A percentile compares a stretch with the other conserved stretches of the same genome.
phyloP scores from a whole-genome alignment of 2,888 invertebrate genomes.

The Anthophora plumipes region DNA sequence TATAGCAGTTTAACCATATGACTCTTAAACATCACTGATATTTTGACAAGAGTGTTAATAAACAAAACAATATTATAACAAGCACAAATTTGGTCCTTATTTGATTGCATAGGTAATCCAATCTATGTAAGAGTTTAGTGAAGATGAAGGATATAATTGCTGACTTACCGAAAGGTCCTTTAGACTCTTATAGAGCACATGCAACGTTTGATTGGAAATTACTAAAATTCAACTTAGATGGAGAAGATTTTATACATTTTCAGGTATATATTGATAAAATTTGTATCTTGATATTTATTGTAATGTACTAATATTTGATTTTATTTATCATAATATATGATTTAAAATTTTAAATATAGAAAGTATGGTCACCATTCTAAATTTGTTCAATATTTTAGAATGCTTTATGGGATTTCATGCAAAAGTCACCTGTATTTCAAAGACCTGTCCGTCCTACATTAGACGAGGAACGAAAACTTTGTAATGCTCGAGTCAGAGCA shows the following conservation, averaged over 20 bases:
- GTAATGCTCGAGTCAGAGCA: constrained; percentile 29
- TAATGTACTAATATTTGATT: not conserved
- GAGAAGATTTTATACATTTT: constrained; percentile 30
- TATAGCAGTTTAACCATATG: constrained; percentile 19
- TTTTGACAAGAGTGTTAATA: not conserved
- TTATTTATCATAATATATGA: not conserved
- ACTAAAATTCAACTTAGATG: constrained; percentile 40
- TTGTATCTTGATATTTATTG: not conserved
- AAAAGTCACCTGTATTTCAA: constrained; percentile 31
- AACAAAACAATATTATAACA: not conserved
- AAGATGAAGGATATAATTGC: constrained; percentile 28
- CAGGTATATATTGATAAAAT: constrained; percentile 31
- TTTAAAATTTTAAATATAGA: too few relatives aligned
- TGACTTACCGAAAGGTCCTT: constrained; percentile 31
- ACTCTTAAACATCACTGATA: constrained; percentile 53
- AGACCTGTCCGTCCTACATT: constrained; percentile 16
- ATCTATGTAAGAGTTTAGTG: not conserved
- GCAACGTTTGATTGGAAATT: constrained; percentile 49
- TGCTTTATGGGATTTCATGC: constrained; percentile 35
- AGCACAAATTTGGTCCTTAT: not conserved
- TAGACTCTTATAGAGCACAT: constrained; percentile 38
- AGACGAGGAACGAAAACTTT: constrained; percentile 40
- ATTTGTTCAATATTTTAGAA: constrained; percentile 23
- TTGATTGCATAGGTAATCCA: not conserved
- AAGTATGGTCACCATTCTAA: not conserved